A percentile compares a stretch with the other conserved stretches of the same genome.
Evolutionary conservation across 2,888 invertebrate species (phyloP).

Genomic region (Meteorus colon): DNA sequence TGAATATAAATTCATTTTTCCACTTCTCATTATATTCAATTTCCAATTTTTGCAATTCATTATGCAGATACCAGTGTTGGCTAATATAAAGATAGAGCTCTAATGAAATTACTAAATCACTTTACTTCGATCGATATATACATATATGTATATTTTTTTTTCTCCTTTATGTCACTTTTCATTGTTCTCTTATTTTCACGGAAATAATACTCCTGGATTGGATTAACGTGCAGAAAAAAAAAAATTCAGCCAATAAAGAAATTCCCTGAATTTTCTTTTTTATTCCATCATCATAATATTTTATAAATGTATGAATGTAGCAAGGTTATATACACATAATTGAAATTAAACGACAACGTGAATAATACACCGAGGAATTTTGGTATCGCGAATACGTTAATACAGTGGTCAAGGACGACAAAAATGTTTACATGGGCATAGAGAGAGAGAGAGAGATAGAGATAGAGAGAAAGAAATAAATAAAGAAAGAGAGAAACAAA

Average conservation of each 20-base stretch:
- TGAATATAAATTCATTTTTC: background rate
- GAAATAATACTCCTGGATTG: constrained; percentile 14
- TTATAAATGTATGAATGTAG: constrained; percentile 14
- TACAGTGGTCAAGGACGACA: constrained; percentile 51
- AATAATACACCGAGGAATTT: constrained; percentile 35
- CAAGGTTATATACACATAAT: constrained; percentile 3
- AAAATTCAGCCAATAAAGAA: background rate
- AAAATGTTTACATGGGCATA: constrained; percentile 40
- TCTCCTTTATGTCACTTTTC: background rate
- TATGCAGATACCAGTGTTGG: constrained; percentile 16
- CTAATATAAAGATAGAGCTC: background rate
- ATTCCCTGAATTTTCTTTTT: constrained; percentile 1
- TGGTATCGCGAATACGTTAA: constrained; percentile 36
- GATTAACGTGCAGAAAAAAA: constrained; percentile 6
- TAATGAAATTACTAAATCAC: background rate
- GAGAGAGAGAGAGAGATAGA: constrained; percentile 8
- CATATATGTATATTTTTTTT: background rate
- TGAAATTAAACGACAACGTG: constrained; percentile 23
- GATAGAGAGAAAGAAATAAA: constrained; percentile 46
- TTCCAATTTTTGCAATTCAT: background rate
- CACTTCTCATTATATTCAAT: background rate
- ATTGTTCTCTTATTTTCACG: background rate
- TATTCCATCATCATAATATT: background rate
- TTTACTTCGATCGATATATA: background rate
- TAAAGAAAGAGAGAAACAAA: constrained; percentile 27